Evolutionary conservation across 2,113 vertebrate species (phyloP).

Genomic region (Pterophyllum scalare): DNA sequence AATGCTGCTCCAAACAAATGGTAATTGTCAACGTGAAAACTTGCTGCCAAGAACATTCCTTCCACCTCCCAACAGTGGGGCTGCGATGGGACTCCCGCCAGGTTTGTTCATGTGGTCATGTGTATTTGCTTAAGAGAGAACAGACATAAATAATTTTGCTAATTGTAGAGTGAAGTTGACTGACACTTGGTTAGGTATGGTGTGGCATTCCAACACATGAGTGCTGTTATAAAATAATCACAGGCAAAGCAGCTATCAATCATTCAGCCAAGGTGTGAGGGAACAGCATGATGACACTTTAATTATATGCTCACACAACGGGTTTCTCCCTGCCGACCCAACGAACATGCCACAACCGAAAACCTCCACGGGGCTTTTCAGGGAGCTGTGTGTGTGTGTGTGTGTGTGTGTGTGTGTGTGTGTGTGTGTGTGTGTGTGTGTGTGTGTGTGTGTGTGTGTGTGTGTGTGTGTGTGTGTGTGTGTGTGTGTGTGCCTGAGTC

Average conservation of each 20-base stretch:
- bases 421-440: slow-evolving; percentile 8
- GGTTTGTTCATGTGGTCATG: slow-evolving; percentile 46
- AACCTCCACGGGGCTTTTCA: slow-evolving; percentile 61
- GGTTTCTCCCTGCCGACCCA: slow-evolving; percentile 74
- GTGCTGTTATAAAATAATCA: slow-evolving; percentile 80
- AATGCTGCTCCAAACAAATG: slow-evolving; percentile 48
- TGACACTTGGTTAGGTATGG: slow-evolving; percentile 67
- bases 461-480: neutral
- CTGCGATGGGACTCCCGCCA: slow-evolving; percentile 33
- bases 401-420: neutral
- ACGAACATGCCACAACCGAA: slow-evolving; percentile 76
- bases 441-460: neutral
- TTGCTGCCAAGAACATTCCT: slow-evolving; percentile 65
- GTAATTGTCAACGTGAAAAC: slow-evolving; percentile 35
- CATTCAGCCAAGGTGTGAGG: slow-evolving; percentile 64
- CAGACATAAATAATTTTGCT: slow-evolving; percentile 75
- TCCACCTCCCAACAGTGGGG: slow-evolving; percentile 31
- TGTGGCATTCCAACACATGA: slow-evolving; percentile 64
- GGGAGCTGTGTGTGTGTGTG: neutral
- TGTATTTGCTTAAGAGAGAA: slow-evolving; percentile 57
- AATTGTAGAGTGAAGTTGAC: slow-evolving; percentile 78
- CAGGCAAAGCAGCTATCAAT: slow-evolving; percentile 75
- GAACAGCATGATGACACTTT: slow-evolving; percentile 71
- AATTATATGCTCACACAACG: slow-evolving; percentile 75
- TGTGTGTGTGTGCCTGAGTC: neutral